Evolutionary conservation across 1,140 invertebrate genomes (phyloP), one percentile per base, ranked within the genome.

Genomic region (Ceratina calcarata): DNA sequence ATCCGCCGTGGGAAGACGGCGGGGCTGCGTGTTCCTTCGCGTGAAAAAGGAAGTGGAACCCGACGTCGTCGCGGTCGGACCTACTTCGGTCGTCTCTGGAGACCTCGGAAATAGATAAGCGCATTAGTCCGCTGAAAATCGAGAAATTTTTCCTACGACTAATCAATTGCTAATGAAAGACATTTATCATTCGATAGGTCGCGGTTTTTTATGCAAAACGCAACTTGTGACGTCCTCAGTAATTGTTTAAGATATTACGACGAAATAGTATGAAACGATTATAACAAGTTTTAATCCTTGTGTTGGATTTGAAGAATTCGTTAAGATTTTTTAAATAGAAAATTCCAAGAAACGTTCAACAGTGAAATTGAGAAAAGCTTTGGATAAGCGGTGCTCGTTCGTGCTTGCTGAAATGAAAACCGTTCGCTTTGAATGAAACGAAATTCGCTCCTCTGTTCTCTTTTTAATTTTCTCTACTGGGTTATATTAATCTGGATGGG

Each of bases 291-390:
- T 45, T 45, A 45, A 45, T 45, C 37, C 37, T 10, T 45, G 6
- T 45, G 7, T 45, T 6, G 37, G 37, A 45, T 45, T 10, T 10
- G 16, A 3, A 8, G 27, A 2, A 4, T 12, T 16, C 27, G 27
- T 32, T 16, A 62, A 4, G 60, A 62, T 20, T n/a, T 3, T 32
- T 8, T 16, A 32, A 69, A 20, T 24, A 22, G 51, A 57, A 69
- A 69, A 69, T 69, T 69, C 53, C 51, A 57, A 57, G 67, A 69
- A 69, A 69, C 67, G n/a, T 57, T n/a, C 1, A 22, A n/a, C 27
- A 16, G 22, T 6, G 10, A n/a, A 18, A 12, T 22, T 16, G 60
- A 22, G 12, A 53, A 32, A 67, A 57, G 67, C 15, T 55, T 32
- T 24, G 24, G 12, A 12, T n/a, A 7, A 12, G 3, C 53, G 20